Evolutionary conservation across 2,113 vertebrate genomes (phyloP).

Genomic region (Cathartes aura): DNA sequence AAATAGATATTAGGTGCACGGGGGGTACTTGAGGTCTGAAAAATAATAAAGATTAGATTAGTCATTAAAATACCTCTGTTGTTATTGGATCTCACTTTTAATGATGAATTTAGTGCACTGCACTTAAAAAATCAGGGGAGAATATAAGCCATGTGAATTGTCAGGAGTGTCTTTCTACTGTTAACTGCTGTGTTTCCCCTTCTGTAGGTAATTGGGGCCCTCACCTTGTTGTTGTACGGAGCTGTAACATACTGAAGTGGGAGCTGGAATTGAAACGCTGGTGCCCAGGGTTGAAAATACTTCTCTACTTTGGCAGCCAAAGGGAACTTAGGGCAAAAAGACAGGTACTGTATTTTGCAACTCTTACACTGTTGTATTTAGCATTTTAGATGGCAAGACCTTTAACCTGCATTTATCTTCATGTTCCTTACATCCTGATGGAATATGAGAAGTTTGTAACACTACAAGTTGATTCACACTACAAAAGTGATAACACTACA

Average conservation of each 20-base stretch:
- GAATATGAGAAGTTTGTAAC: background rate
- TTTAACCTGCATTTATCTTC: background rate
- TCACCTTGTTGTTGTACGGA: conserved; percentile 89
- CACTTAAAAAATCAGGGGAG: background rate
- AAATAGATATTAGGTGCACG: background rate
- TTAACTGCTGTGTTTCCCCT: background rate
- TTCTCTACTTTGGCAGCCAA: conserved; percentile 88
- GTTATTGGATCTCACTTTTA: background rate
- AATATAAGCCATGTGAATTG: background rate
- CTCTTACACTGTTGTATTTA: background rate
- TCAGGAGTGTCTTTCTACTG: background rate
- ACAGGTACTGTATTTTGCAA: conserved; percentile 74
- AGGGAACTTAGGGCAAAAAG: conserved; percentile 85
- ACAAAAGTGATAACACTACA: too few species aligned
- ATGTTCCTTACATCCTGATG: background rate
- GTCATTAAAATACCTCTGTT: background rate
- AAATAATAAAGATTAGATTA: background rate
- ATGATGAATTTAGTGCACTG: background rate
- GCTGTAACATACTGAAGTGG: conserved; percentile 89
- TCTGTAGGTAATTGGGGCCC: conserved; percentile 89
- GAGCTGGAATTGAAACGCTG: conserved; percentile 93
- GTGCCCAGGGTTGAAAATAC: conserved; percentile 91
- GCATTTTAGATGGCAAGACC: background rate
- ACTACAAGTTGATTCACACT: background rate
- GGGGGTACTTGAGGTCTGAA: background rate